Percentiles rank a stretch among this genome's conserved stretches.
Evolutionary conservation across 2,888 invertebrate species (phyloP).

Genomic region (Metallyticus violacea): DNA sequence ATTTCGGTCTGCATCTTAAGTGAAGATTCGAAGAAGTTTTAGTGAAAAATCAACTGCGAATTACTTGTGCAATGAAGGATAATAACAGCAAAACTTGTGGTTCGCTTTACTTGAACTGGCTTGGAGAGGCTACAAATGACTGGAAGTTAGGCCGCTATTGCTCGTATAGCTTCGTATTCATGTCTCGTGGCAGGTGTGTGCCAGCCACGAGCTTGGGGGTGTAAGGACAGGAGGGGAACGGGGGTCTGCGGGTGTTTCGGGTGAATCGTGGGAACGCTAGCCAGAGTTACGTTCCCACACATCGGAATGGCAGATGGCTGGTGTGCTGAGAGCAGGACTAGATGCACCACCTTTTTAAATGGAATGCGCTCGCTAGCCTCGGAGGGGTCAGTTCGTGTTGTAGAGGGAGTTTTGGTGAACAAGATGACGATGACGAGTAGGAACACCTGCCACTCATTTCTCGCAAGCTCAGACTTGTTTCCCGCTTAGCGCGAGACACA

Average conservation of each 20-base stretch:
- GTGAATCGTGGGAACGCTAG: conserved; percentile 34
- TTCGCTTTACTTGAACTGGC: no score
- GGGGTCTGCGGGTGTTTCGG: conserved; percentile 23
- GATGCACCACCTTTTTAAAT: background rate
- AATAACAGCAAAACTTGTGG: no score
- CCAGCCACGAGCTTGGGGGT: conserved; percentile 31
- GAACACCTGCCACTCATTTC: background rate
- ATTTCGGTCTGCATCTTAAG: background rate
- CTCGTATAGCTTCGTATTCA: background rate
- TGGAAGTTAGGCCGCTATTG: background rate
- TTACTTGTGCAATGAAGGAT: no score
- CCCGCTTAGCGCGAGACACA: no score
- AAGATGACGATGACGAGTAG: background rate
- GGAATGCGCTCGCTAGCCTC: background rate
- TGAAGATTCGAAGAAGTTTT: background rate
- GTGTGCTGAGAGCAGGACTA: background rate
- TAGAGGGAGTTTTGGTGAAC: background rate
- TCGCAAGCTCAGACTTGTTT: conserved; percentile 1
- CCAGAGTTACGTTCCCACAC: conserved; percentile 34
- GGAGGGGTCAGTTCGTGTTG: background rate
- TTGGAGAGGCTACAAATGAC: no score
- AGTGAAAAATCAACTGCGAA: background rate
- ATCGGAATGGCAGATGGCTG: conserved; percentile 31
- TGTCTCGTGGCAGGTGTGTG: conserved; percentile 37
- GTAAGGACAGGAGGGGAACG: background rate